Evolutionary conservation across 2,113 vertebrate genomes (phyloP).

Genomic region (Sus scrofa): DNA sequence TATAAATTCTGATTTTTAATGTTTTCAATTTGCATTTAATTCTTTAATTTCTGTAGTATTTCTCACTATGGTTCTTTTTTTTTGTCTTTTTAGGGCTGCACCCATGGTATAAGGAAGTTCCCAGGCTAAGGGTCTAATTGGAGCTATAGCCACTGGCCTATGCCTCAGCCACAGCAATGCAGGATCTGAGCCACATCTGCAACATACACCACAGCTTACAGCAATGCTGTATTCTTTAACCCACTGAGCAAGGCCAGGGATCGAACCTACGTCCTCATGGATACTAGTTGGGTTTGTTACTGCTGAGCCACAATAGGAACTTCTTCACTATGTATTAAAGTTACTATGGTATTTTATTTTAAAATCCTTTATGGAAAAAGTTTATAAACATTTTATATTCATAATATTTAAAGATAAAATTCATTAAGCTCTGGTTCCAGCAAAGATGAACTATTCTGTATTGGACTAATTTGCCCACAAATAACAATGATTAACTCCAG

Average conservation of each 20-base stretch:
- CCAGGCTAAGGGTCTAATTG: no score
- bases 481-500: slow-evolving; percentile 31
- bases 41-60: slow-evolving; percentile 29
- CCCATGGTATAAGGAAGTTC: no score
- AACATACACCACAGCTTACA: no score
- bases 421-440: slow-evolving; percentile 8
- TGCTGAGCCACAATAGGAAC: no score
- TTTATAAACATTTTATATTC: slow-evolving; percentile 7
- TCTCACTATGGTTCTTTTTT: background rate
- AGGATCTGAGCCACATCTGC: no score
- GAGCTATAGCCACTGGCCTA: no score
- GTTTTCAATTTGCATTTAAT: slow-evolving; percentile 55
- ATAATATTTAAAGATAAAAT: slow-evolving; percentile 27
- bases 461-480: background rate
- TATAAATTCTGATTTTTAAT: slow-evolving; percentile 30
- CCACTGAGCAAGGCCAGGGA: no score
- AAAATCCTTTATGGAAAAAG: slow-evolving; percentile 19
- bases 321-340: background rate
- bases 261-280: no score
- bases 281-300: no score
- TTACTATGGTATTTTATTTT: slow-evolving; percentile 36
- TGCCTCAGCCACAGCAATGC: no score
- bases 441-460: background rate
- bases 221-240: no score
- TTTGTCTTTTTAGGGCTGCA: no score